Evolutionary conservation across 2,888 invertebrate genomes (phyloP).

Genomic region (Gari tellinella): DNA sequence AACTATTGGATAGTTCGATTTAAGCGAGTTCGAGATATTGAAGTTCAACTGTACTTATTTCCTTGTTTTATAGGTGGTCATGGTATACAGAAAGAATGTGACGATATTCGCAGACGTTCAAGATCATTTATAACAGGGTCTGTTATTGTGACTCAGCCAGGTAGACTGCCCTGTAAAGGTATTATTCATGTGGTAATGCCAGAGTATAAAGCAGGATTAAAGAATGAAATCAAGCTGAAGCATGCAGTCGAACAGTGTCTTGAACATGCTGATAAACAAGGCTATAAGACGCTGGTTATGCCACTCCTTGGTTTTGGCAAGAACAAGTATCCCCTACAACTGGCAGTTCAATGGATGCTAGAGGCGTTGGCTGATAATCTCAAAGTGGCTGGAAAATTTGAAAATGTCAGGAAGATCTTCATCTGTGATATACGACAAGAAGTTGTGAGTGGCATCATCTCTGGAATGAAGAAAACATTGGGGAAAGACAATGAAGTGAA

Average conservation of each 20-base stretch:
- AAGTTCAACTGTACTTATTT: not conserved
- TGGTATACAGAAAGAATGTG: constrained; percentile 25
- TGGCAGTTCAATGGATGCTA: no score
- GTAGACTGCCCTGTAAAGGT: constrained; percentile 47
- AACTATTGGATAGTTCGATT: no score
- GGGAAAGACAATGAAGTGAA: no score
- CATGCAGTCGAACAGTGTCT: constrained; percentile 14
- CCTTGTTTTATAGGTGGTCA: constrained; percentile 19
- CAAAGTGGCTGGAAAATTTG: no score
- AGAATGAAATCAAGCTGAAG: constrained; percentile 2
- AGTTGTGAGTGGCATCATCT: no score
- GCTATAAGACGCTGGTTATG: constrained; percentile 13
- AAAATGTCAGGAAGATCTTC: no score
- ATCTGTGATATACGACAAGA: no score
- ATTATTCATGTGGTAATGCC: constrained; percentile 66
- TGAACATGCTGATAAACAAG: not conserved
- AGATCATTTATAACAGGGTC: constrained; percentile 47
- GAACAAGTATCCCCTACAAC: not conserved
- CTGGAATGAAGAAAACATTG: no score
- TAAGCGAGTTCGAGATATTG: no score
- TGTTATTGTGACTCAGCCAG: constrained; percentile 41
- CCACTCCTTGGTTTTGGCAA: constrained; percentile 15
- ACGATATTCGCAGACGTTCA: constrained; percentile 23
- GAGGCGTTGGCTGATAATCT: no score
- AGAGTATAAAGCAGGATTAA: constrained; percentile 32